Evolutionary conservation across 1,140 invertebrate genomes (phyloP).

Genomic region (Eupeodes corollae): DNA sequence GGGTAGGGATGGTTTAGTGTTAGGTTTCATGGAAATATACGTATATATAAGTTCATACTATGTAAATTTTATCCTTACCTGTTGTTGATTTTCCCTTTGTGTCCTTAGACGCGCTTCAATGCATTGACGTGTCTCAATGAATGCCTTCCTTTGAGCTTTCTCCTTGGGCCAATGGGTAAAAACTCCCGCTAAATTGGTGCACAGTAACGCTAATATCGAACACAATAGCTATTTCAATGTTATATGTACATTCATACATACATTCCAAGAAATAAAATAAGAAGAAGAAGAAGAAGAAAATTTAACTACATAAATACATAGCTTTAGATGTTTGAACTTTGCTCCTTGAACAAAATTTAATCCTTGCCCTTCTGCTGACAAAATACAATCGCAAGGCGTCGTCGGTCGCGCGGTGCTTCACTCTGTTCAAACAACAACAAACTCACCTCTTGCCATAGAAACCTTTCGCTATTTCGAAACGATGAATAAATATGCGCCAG

Average conservation of each 20-base stretch:
- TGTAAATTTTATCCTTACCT: constrained; percentile 49
- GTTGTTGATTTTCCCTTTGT: constrained; percentile 90
- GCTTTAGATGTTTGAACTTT: neutral
- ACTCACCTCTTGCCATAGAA: constrained; percentile 31
- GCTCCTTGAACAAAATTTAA: neutral
- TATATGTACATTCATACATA: neutral
- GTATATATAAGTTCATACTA: too few relatives aligned
- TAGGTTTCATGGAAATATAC: too few relatives aligned
- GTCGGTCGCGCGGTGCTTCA: constrained; percentile 14
- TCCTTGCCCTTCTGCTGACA: constrained; percentile 18
- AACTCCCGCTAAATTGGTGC: constrained; percentile 76
- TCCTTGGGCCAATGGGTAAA: constrained; percentile 89
- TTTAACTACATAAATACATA: neutral
- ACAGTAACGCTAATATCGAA: constrained; percentile 57
- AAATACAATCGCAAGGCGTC: constrained; percentile 15
- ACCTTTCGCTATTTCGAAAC: constrained; percentile 13
- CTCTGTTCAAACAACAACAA: neutral
- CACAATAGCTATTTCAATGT: constrained; percentile 47
- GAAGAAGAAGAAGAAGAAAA: neutral
- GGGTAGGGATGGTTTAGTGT: too few relatives aligned
- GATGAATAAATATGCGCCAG: constrained; percentile 51
- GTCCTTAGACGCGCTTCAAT: constrained; percentile 84
- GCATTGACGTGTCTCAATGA: constrained; percentile 88
- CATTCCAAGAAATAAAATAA: neutral
- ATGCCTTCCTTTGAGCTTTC: constrained; percentile 80